Percentiles rank a stretch among this genome's conserved stretches.
These are phyloP conservation scores for Lordiphosa fenestrarum DNA, from an alignment of 2,888 invertebrate genomes.

Conservation along the genomic window DNA sequence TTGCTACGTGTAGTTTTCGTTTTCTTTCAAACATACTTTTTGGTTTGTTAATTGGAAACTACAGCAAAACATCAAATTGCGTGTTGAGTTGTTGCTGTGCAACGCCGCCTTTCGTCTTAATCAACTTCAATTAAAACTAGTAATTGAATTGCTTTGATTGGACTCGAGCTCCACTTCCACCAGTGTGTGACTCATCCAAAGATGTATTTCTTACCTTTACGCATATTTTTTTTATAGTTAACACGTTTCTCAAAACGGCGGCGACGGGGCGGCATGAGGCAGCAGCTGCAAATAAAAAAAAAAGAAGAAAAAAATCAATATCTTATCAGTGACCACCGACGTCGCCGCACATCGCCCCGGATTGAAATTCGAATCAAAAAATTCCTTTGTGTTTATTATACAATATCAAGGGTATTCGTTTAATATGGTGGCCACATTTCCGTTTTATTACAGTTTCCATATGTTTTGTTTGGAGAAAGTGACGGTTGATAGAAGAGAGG, in stretches of 20 bases:
- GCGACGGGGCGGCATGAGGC: constrained; percentile 4
- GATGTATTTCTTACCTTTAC: constrained; percentile 10
- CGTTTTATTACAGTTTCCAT: no score
- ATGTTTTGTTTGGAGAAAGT: no score
- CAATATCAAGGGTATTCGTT: no score
- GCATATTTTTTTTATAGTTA: constrained; percentile 7
- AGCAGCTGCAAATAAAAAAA: constrained; percentile 10
- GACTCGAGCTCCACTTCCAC: background rate
- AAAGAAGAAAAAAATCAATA: constrained; percentile 50
- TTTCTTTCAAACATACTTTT: constrained; percentile 34
- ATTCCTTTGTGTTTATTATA: no score
- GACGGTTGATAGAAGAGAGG: no score
- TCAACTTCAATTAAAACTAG: constrained; percentile 37
- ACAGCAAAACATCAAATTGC: constrained; percentile 1
- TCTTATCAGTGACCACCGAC: constrained; percentile 49
- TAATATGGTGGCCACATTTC: no score
- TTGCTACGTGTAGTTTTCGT: constrained; percentile 72
- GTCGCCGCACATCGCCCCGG: background rate
- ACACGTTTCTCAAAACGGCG: constrained; percentile 36
- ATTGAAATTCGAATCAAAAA: no score
- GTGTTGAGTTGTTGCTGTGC: no score
- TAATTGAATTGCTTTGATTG: constrained; percentile 32
- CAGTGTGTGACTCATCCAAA: constrained; percentile 1
- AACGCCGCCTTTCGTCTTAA: background rate
- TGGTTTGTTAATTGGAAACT: constrained; percentile 3